These are phyloP conservation scores for Leptura quadrifasciata DNA, from an alignment of 2,888 invertebrate species.

Conservation along the genomic window DNA sequence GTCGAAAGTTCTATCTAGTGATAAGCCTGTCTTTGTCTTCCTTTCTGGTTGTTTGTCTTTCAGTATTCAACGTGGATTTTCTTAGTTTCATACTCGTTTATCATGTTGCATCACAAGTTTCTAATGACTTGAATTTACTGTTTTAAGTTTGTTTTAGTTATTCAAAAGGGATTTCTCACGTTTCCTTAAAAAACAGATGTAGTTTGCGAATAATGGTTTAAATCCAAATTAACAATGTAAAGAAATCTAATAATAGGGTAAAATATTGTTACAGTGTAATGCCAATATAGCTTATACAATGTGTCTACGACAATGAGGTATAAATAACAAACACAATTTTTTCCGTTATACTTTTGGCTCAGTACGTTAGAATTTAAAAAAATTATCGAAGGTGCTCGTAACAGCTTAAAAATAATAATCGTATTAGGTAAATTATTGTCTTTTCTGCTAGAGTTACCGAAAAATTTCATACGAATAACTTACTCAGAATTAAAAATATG, in stretches of 20 bases:
- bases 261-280: no score
- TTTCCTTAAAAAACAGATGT: not conserved
- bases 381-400: no score
- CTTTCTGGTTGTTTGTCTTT: conserved; percentile 48
- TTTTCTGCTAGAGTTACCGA: no score
- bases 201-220: not conserved
- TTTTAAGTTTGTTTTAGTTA: conserved; percentile 3
- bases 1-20: conserved; percentile 29
- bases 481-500: no score
- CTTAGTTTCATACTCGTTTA: conserved; percentile 51
- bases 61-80: conserved; percentile 42
- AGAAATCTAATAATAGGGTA: not conserved
- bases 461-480: no score
- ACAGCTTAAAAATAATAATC: no score
- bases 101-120: conserved; percentile 58
- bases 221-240: not conserved
- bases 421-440: no score
- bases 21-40: conserved; percentile 42
- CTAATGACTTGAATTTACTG: conserved; percentile 52
- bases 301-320: no score
- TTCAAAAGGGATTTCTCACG: not conserved
- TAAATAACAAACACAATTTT: no score
- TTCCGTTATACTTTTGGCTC: no score
- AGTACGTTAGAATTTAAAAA: no score
- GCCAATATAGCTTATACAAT: no score